phyloP scores from a whole-genome alignment of 2,888 invertebrate genomes.

The Acleris laterana region DNA sequence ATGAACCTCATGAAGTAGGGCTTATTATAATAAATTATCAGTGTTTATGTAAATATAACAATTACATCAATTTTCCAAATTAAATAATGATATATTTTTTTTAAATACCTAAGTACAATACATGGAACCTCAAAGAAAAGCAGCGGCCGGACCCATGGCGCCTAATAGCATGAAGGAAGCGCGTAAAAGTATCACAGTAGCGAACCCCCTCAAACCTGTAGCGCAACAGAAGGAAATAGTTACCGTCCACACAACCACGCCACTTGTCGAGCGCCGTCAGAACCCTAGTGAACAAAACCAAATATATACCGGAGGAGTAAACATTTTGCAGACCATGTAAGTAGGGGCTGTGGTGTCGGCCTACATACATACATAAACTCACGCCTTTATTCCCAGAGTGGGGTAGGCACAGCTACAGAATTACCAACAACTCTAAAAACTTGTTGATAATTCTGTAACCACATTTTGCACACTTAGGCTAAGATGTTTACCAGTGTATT shows the following conservation, averaged over 20 bases:
- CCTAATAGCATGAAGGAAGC: constrained; percentile 56
- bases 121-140: constrained; percentile 70
- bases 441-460: too few relatives aligned
- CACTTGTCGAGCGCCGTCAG: constrained; percentile 61
- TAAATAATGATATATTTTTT: constrained; percentile 2
- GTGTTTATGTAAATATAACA: constrained; percentile 10
- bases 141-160: constrained; percentile 65
- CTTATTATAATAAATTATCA: background rate
- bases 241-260: constrained; percentile 68
- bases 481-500: too few relatives aligned
- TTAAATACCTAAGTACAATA: background rate
- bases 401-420: too few relatives aligned
- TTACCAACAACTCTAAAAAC: too few relatives aligned
- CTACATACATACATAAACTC: too few relatives aligned
- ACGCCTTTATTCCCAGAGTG: too few relatives aligned
- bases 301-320: constrained; percentile 70
- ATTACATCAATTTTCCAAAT: background rate
- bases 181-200: constrained; percentile 61
- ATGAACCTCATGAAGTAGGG: background rate
- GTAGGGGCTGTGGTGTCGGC: constrained; percentile 38
- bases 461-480: too few relatives aligned
- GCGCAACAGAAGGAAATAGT: constrained; percentile 63
- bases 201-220: constrained; percentile 50
- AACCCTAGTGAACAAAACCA: constrained; percentile 64
- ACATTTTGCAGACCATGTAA: constrained; percentile 73